Evolutionary conservation across 2,797 vertebrate species (phyloP), one percentile per base, ranked within the genome.

Genomic region (Muscicapa comitata): DNA sequence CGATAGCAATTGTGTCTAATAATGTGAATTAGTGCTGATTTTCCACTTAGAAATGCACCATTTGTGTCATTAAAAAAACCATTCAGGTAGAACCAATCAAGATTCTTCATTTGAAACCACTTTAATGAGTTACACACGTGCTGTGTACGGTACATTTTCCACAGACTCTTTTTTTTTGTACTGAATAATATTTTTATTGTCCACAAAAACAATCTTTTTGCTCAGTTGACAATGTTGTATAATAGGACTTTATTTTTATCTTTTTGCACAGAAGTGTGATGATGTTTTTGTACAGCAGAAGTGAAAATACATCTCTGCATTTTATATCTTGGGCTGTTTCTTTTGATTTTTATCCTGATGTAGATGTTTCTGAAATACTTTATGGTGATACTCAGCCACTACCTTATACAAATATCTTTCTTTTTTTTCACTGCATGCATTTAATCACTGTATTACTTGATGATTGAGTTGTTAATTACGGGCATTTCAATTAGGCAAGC

Each of bases 31-130:
- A 95, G 96, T 88, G 79, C 91, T 93, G 92, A 95, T 93, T 96
- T 97, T 97, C 97, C 88, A 93, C 95, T 95, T 96, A 87, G 94
- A 94, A 96, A 92, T 74, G 57, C 28, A 76, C 77, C 96, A 53
- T 97, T 96, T 96, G 78, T 95, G 42, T 96, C 86, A 89, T 96
- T 94, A 57, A 62, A 97, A 65, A 96, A 78, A 90, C 97, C 97
- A 85, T 98, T 96, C 97, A 97, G 92, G 91, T 98, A 82, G 96
- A 94, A 97, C 94, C 94, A 93, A 89, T 94, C 54, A 50, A 91
- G 97, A 97, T 94, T 81, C 94, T 96, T 97, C 93, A 95, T 98
- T 98, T 98, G 98, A 98, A 99, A 99, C 99, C 99, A 99, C 99
- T 99, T 98, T 96, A 98, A 98, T 91, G 92, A 94, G 95, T 94